phyloP scores from a whole-genome alignment of 1,140 invertebrate genomes.

The Pogonus chalceus region DNA sequence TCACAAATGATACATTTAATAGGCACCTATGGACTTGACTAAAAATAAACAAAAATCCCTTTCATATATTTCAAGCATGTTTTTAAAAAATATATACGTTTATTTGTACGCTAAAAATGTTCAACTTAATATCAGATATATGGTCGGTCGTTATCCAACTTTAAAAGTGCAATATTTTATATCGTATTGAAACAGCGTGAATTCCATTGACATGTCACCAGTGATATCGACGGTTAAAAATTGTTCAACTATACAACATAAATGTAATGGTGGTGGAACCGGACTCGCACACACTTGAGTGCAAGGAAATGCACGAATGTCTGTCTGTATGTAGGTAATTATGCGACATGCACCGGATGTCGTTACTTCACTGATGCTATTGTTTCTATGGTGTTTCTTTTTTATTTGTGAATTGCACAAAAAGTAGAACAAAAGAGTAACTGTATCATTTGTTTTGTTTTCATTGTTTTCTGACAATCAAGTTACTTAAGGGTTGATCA shows the following conservation, averaged over 20 bases:
- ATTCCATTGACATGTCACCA: background rate
- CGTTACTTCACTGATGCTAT: background rate
- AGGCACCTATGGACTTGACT: too few relatives aligned
- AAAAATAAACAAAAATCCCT: too few relatives aligned
- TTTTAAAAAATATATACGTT: too few relatives aligned
- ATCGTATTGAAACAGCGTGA: background rate
- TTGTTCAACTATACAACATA: too few relatives aligned
- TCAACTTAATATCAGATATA: background rate
- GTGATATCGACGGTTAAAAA: background rate
- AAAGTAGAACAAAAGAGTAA: background rate
- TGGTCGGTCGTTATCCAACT: background rate
- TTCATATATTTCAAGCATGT: too few relatives aligned
- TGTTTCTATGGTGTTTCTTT: background rate
- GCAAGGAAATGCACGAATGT: background rate
- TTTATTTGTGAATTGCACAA: background rate
- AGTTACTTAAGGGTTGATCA: too few relatives aligned
- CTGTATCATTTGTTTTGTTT: slow-evolving; percentile 5
- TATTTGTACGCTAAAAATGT: too few relatives aligned
- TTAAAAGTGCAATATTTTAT: background rate
- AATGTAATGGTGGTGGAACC: background rate
- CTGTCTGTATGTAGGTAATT: background rate
- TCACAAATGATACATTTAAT: too few relatives aligned
- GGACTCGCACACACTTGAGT: background rate
- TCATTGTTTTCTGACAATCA: slow-evolving; percentile 2
- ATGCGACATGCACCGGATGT: slow-evolving; percentile 2